Percentiles rank a stretch among this genome's conserved stretches.
These are phyloP conservation scores for Lagria hirta DNA, from an alignment of 2,888 invertebrate genomes.

Conservation along the genomic window DNA sequence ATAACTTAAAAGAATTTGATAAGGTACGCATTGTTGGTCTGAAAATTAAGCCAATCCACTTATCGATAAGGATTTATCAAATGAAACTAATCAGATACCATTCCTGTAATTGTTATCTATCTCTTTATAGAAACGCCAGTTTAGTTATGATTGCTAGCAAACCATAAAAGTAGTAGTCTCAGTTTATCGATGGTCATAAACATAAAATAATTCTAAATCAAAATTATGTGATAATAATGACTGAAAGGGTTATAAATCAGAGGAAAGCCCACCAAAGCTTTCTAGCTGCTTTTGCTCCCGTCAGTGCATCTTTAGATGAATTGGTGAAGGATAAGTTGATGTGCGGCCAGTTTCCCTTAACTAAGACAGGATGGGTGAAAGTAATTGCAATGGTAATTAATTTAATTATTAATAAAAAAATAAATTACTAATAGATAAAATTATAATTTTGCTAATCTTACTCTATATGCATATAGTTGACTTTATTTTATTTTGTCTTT, in stretches of 20 bases:
- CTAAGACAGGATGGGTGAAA: constrained; percentile 39
- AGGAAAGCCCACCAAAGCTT: constrained; percentile 17
- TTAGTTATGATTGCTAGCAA: too few species aligned
- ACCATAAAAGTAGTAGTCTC: too few species aligned
- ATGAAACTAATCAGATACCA: too few species aligned
- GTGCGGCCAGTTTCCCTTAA: constrained; percentile 38
- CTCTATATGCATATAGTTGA: constrained; percentile 1
- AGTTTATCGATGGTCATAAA: too few species aligned
- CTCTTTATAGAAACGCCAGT: too few species aligned
- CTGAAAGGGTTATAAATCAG: constrained; percentile 19
- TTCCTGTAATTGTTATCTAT: too few species aligned
- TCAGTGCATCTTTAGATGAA: constrained; percentile 32
- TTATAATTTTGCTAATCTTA: too few species aligned
- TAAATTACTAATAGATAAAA: too few species aligned
- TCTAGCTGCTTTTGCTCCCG: constrained; percentile 13
- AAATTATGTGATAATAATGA: constrained; percentile 14
- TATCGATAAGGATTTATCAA: too few species aligned
- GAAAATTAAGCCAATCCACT: too few species aligned
- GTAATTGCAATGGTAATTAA: constrained; percentile 36
- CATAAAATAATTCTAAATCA: neutral
- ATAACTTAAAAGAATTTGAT: too few species aligned
- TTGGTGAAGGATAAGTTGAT: constrained; percentile 37
- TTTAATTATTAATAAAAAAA: constrained; percentile 3
- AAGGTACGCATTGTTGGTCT: too few species aligned
- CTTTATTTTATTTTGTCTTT: constrained; percentile 1